Conservation (phyloP, 2,888 invertebrate species). For the Synanthedon andrenaeformis region DNA sequence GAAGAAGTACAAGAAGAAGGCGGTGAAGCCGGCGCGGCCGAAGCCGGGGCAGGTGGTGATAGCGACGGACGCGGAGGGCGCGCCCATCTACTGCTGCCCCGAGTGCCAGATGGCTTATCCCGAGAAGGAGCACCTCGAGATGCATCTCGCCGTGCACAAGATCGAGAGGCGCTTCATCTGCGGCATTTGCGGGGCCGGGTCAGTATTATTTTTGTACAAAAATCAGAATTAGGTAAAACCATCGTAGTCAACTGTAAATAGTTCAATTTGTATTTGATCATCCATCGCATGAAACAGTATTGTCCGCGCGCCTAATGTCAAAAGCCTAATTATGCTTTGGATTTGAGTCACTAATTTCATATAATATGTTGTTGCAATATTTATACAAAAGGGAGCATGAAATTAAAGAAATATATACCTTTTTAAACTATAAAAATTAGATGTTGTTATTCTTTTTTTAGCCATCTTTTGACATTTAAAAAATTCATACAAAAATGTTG, state of each 20-base stretch:
- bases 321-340: too few relatives aligned
- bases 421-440: too few relatives aligned
- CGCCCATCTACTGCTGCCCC: slow-evolving; percentile 81
- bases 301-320: too few relatives aligned
- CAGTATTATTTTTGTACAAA: slow-evolving; percentile 11
- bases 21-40: slow-evolving; percentile 81
- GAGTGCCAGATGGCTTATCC: slow-evolving; percentile 87
- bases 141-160: slow-evolving; percentile 81
- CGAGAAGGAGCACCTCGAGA: slow-evolving; percentile 82
- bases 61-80: slow-evolving; percentile 79
- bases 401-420: too few relatives aligned
- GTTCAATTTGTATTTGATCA: neutral
- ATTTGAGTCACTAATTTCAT: too few relatives aligned
- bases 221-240: neutral
- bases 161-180: slow-evolving; percentile 84
- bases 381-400: too few relatives aligned
- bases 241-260: neutral
- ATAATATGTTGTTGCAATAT: too few relatives aligned
- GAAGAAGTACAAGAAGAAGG: slow-evolving; percentile 85
- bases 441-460: too few relatives aligned
- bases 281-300: too few relatives aligned
- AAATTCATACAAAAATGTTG: too few relatives aligned
- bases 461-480: too few relatives aligned
- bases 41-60: slow-evolving; percentile 84
- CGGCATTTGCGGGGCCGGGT: slow-evolving; percentile 81